phyloP scores from a whole-genome alignment of 2,797 vertebrate species.

The Micrastur ruficollis region DNA sequence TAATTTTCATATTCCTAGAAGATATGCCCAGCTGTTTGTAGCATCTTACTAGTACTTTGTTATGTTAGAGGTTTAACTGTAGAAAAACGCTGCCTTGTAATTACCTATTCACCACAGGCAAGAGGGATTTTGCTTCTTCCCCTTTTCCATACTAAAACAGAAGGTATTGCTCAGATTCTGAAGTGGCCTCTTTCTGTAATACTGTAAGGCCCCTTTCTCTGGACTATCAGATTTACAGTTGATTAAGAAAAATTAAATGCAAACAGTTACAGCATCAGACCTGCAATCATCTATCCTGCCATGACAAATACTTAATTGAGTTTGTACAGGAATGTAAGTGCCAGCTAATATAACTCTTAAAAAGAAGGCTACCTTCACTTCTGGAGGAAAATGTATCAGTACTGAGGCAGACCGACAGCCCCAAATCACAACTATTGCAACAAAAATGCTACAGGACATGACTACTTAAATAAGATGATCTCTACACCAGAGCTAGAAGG shows the following conservation, averaged over 20 bases:
- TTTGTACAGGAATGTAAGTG: not conserved
- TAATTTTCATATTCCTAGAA: not conserved
- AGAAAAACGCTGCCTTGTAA: not conserved
- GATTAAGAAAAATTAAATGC: not conserved
- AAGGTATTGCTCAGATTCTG: not conserved
- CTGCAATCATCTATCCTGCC: not conserved
- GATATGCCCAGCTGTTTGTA: not conserved
- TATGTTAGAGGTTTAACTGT: not conserved
- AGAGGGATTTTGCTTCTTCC: not conserved
- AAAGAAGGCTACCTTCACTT: not conserved
- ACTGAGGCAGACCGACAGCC: not conserved
- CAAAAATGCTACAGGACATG: not conserved
- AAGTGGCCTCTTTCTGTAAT: not conserved
- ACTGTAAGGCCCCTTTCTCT: not conserved
- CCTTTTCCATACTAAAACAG: not conserved
- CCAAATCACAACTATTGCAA: not conserved
- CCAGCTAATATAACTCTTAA: not conserved
- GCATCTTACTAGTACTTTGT: not conserved
- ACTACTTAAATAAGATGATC: not conserved
- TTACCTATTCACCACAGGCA: not conserved
- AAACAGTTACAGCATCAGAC: not conserved
- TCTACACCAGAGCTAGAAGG: not conserved
- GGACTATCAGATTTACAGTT: not conserved
- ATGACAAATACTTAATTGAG: not conserved
- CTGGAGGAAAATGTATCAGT: not conserved